Base-by-base conservation (phyloP, 2,797 vertebrate species). In the Decapterus maruadsi region DNA sequence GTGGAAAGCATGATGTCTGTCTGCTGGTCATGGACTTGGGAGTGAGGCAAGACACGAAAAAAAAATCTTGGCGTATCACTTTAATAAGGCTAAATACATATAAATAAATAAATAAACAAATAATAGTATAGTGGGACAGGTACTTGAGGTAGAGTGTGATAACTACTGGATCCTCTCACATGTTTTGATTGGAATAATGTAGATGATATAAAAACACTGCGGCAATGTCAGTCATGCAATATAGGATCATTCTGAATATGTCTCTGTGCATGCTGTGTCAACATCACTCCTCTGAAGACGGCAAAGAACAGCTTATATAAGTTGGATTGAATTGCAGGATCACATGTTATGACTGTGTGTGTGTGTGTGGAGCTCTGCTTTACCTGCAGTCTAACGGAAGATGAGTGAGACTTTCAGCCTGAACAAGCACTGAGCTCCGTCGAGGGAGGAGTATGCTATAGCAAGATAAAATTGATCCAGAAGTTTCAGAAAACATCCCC, bases 391-490 rank as follows among this genome's bases (percentile, higher is more conserved):
- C 45, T 29, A 20, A 58, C 46, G 31, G 58, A 46, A 46, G 45
- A 66, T 36, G 9, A 12, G 3, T 1, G 22, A 55, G 62, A 46
- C 45, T 68, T 46, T 42, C 11, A 55, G 56, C 34, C 0, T 22
- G 16, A 59, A 67, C 13, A 51, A 64, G 81, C 29, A 2, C 3
- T 40, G 55, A 51, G 70, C 50, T 56, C 31, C 31, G 17, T 13
- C 19, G 29, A 69, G 64, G 69, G 72, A 63, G 73, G 70, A 57
- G 53, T 62, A 14, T 12, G 68, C 68, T 81, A 58, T 22, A 60
- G 68, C 59, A 16, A 66, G 75, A 82, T 80, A 63, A 80, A 83
- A 92, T 89, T 81, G 83, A 93, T 92, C 80, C 74, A 69, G 77
- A 82, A 83, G 81, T 88, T 89, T 89, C 54, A 63, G 59, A 85